A percentile compares a stretch with the other conserved stretches of the same genome.
phyloP scores from a whole-genome alignment of 2,113 vertebrate species.

The Heterotilapia buettikoferi region DNA sequence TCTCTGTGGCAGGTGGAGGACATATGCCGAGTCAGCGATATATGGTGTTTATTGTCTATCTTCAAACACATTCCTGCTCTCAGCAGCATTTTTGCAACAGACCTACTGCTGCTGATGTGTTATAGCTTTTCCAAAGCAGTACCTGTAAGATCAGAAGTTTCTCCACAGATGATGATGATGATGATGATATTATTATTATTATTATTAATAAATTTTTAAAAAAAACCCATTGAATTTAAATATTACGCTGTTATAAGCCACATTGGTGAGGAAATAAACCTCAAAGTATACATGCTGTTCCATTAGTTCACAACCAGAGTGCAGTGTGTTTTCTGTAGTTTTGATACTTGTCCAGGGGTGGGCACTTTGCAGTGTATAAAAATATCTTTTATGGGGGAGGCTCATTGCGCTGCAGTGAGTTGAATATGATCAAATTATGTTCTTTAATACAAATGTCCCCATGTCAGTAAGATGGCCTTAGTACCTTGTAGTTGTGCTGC shows the following conservation, averaged over 20 bases:
- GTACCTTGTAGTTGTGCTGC: not conserved
- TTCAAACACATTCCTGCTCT: slow-evolving; percentile 14
- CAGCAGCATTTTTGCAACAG: slow-evolving; percentile 5
- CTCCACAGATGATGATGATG: not conserved
- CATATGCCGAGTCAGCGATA: slow-evolving; percentile 20
- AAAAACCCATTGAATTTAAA: not conserved
- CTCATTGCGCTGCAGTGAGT: not conserved
- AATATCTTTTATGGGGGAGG: not conserved
- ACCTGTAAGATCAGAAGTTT: not conserved
- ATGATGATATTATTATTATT: too few relatives aligned
- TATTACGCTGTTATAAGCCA: not conserved
- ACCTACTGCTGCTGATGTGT: not conserved
- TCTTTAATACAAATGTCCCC: not conserved
- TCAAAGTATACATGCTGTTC: not conserved
- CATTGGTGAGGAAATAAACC: not conserved
- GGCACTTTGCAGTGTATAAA: not conserved
- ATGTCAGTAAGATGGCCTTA: not conserved
- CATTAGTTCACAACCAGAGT: not conserved
- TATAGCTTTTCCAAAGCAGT: not conserved
- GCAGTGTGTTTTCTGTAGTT: not conserved
- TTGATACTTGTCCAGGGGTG: not conserved
- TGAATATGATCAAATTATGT: not conserved
- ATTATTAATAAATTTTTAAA: not conserved
- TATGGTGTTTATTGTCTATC: slow-evolving; percentile 14
- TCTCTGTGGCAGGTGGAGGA: not conserved